phyloP scores from a whole-genome alignment of 2,888 invertebrate species.

The Caenorhabditis doughertyi region DNA sequence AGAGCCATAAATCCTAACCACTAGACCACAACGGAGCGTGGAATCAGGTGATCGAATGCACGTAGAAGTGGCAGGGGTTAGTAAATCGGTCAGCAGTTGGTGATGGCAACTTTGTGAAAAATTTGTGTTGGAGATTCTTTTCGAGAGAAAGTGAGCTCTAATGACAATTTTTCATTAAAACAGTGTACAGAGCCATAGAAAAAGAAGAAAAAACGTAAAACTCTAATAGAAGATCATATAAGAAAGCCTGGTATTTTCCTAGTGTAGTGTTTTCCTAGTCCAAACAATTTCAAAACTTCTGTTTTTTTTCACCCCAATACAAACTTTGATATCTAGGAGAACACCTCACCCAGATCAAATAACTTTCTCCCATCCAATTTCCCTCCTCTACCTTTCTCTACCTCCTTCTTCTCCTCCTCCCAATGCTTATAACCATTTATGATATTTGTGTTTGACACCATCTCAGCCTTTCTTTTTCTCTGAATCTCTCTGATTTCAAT shows the following conservation, averaged over 20 bases:
- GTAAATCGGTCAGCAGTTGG: background rate
- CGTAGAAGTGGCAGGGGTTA: background rate
- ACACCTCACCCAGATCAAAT: constrained; percentile 12
- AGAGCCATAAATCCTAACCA: constrained; percentile 75
- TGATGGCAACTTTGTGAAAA: background rate
- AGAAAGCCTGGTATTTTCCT: too few species aligned
- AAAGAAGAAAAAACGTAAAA: too few species aligned
- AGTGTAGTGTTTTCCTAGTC: too few species aligned
- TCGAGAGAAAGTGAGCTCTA: constrained; percentile 6
- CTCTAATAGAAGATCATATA: too few species aligned
- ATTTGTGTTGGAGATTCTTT: background rate
- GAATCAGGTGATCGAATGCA: background rate
- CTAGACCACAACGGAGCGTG: constrained; percentile 72
- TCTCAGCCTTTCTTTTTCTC: too few species aligned
- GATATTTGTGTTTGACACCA: constrained; percentile 51
- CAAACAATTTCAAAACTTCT: too few species aligned
- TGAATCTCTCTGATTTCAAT: constrained; percentile 8
- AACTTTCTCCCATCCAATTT: constrained; percentile 10
- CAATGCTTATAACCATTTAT: constrained; percentile 39
- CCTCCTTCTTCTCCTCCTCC: background rate
- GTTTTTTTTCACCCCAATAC: too few species aligned
- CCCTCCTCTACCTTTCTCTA: too few species aligned
- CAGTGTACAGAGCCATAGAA: too few species aligned
- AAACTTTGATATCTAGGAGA: constrained; percentile 2
- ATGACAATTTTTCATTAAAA: background rate